These are phyloP conservation scores for Dicrurus megarhynchus DNA, from an alignment of 2,113 vertebrate genomes.

Conservation along the genomic window DNA sequence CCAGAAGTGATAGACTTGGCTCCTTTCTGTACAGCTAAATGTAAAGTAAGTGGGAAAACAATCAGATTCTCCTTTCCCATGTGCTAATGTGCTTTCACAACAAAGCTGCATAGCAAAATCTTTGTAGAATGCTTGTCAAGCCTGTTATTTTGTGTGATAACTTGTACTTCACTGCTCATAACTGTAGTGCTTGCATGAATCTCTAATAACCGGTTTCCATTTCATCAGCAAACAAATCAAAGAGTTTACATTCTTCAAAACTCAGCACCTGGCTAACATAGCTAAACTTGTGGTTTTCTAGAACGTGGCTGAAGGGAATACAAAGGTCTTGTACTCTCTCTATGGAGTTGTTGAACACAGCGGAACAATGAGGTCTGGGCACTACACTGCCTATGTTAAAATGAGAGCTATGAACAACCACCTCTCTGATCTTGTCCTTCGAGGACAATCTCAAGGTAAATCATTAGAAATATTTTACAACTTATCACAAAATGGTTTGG, in stretches of 20 bases:
- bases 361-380: constrained; percentile 96
- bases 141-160: background rate
- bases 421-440: constrained; percentile 71
- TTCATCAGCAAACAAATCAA: background rate
- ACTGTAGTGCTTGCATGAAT: background rate
- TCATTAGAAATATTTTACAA: background rate
- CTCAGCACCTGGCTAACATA: background rate
- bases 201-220: background rate
- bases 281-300: constrained; percentile 37
- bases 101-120: background rate
- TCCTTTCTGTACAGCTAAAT: constrained; percentile 88
- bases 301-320: constrained; percentile 80
- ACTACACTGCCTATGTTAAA: constrained; percentile 95
- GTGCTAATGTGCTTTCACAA: background rate
- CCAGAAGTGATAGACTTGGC: constrained; percentile 90
- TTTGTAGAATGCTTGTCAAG: background rate
- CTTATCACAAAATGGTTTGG: background rate
- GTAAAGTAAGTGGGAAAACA: constrained; percentile 82
- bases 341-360: constrained; percentile 96
- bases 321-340: constrained; percentile 83
- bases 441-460: constrained; percentile 74
- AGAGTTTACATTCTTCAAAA: background rate
- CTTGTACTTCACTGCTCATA: background rate
- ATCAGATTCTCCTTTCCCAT: background rate
- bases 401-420: constrained; percentile 65